These are phyloP conservation scores for Proterorhinus semilunaris DNA, from an alignment of 2,113 vertebrate species.

Conservation along the genomic window DNA sequence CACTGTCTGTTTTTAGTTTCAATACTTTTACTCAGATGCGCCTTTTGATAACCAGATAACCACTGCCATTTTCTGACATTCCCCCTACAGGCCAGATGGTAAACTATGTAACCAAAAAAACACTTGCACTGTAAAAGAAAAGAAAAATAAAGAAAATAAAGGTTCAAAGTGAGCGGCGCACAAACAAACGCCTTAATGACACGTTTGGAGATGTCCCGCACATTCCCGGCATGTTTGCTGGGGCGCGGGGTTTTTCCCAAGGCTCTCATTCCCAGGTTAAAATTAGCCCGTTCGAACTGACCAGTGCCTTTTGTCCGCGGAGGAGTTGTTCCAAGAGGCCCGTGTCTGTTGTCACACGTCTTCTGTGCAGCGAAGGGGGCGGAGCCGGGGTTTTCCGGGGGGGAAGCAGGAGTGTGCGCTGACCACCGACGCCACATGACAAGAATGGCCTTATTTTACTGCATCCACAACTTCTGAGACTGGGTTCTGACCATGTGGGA, in stretches of 20 bases:
- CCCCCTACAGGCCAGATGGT: neutral
- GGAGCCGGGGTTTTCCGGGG: neutral
- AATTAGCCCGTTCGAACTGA: conserved; percentile 45
- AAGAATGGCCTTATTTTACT: conserved; percentile 13
- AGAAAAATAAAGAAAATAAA: too few species aligned
- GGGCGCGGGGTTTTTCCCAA: conserved; percentile 46
- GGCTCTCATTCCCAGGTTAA: conserved; percentile 48
- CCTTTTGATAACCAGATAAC: too few species aligned
- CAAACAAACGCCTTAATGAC: conserved; percentile 54
- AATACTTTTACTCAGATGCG: too few species aligned
- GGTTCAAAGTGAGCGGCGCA: conserved; percentile 15
- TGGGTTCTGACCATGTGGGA: neutral
- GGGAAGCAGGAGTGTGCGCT: conserved; percentile 3
- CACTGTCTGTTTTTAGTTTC: too few species aligned
- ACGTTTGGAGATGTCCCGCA: conserved; percentile 39
- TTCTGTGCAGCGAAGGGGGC: conserved; percentile 4
- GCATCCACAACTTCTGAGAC: neutral
- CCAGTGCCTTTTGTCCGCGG: conserved; percentile 43
- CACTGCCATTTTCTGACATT: neutral
- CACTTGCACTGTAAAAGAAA: neutral
- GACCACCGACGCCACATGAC: conserved; percentile 38
- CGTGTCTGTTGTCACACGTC: conserved; percentile 40
- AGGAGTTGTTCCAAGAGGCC: conserved; percentile 42
- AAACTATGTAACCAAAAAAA: neutral
- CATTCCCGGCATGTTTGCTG: conserved; percentile 57